Base-by-base conservation (phyloP, 2,113 vertebrate genomes). In the Cynoglossus semilaevis region DNA sequence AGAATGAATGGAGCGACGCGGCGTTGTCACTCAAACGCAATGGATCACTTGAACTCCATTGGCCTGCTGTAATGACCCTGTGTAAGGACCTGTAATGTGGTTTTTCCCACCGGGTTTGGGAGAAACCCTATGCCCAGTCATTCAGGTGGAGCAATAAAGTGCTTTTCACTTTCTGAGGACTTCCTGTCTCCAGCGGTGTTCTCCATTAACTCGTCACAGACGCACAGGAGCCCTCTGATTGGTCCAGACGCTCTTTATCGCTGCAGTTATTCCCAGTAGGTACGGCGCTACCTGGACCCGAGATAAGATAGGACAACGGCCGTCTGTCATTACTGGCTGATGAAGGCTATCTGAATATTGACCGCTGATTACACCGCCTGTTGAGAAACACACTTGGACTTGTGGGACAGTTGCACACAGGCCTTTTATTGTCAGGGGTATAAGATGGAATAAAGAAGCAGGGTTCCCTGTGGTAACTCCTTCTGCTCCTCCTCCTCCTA, bases 131-230 rank as follows among this genome's bases (percentile, higher is more conserved):
- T 1, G 82, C 87, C 82, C 15, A 54, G 51, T 79, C 73, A 87
- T 88, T 90, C 84, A 88, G 88, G 83, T 88, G 80, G 22, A 52
- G 73, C 86, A 79, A 79, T 87, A 85, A 88, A 86, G 81, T 83
- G 77, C 84, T 79, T 88, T 88, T 86, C 79, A 85, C 85, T 90
- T 86, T 89, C 84, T 82, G 83, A 87, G 76, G 81, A 87, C 82
- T 88, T 88, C 85, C 84, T 87, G 89, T 88, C 88, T 90, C 88
- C 87, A 83, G 87, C 85, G 88, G 87, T 82, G 63, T 88, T 85
- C 85, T 81, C 83, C 65, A 86, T 87, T 89, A 84, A 85, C 81
- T 84, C 80, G 73, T 79, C 74, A 72, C 72, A 80, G 80, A 70
- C 79, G 70, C 72, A 78, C 81, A 76, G 78, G 81, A 75, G 79